Base-by-base conservation (phyloP, 2,113 vertebrate genomes). In the Silurus glanis region DNA sequence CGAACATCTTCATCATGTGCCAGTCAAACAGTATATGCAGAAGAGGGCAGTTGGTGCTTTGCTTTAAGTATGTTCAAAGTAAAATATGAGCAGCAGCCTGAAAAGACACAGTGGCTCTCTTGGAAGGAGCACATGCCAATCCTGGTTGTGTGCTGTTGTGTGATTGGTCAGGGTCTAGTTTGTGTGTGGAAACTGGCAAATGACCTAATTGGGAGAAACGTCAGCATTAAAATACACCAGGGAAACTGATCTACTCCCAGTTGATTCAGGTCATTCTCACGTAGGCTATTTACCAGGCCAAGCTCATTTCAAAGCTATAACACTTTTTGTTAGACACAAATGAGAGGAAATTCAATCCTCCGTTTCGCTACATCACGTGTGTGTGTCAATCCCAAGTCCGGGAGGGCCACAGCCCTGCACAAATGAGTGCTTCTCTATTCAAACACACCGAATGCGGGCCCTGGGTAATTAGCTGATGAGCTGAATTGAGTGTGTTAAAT, bases 401-500 rank as follows among this genome's bases (percentile, higher is more conserved):
- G 55, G 45, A 74, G 83, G 83, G 49, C 69, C 37, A n/a, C 28
- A 59, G 69, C 69, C 6, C 37, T 47, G 37, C 69, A 84, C 67
- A 59, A 74, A 84, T 71, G 16, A 84, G 55, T 59, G 25, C 67
- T 59, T 58, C 56, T 74, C 55, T 47, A 74, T 84, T 84, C 67
- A 72, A 83, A 84, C 69, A 47, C 37, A 74, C 69, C 17, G 19
- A 74, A 47, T 49, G 67, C 47, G 69, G 55, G 69, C 28, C 67
- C 37, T 84, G 67, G 28, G 21, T 74, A 84, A 84, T 84, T 74
- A 84, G 28, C 55, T 74, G 53, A 74, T 84, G 83, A 58, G 37
- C 74, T 47, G 55, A 84, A 66, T 61, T 56, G 71, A 74, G 17
- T 71, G 69, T 74, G 67, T 45, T 74, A 84, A 84, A 84, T 84